Evolutionary conservation across 1,140 invertebrate species (phyloP).

Genomic region (Macrocentrus cingulum): DNA sequence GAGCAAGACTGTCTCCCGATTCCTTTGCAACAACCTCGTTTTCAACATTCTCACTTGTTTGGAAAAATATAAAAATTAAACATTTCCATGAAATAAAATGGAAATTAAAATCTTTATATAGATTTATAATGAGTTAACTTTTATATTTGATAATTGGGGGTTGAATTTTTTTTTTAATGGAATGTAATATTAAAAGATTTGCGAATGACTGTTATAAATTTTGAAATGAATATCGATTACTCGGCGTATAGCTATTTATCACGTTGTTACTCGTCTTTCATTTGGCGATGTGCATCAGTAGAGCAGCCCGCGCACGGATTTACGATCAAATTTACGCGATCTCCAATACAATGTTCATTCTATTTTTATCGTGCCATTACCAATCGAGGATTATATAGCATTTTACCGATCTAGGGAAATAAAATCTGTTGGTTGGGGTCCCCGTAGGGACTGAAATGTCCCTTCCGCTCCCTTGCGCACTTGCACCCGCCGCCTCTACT

Average conservation of each 20-base stretch:
- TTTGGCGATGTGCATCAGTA: slow-evolving; percentile 8
- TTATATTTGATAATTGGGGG: too few species aligned
- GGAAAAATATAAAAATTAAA: too few species aligned
- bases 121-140: too few species aligned
- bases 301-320: slow-evolving; percentile 15
- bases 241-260: too few species aligned
- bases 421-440: neutral
- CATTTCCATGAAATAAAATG: too few species aligned
- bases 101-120: too few species aligned
- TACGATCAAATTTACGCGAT: slow-evolving; percentile 38
- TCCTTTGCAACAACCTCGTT: too few species aligned
- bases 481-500: neutral
- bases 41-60: too few species aligned
- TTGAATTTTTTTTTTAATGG: too few species aligned
- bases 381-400: neutral
- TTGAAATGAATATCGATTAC: neutral
- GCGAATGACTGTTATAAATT: neutral
- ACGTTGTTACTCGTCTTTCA: neutral
- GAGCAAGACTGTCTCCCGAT: too few species aligned
- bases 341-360: slow-evolving; percentile 37
- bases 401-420: neutral
- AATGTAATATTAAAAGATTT: neutral
- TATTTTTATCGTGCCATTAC: slow-evolving; percentile 26
- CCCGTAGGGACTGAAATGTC: too few species aligned
- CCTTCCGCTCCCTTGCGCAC: too few species aligned